A percentile compares a stretch with the other conserved stretches of the same genome.
Conservation (phyloP, 1,140 invertebrate genomes). For the Ceratosolen solmsi region DNA sequence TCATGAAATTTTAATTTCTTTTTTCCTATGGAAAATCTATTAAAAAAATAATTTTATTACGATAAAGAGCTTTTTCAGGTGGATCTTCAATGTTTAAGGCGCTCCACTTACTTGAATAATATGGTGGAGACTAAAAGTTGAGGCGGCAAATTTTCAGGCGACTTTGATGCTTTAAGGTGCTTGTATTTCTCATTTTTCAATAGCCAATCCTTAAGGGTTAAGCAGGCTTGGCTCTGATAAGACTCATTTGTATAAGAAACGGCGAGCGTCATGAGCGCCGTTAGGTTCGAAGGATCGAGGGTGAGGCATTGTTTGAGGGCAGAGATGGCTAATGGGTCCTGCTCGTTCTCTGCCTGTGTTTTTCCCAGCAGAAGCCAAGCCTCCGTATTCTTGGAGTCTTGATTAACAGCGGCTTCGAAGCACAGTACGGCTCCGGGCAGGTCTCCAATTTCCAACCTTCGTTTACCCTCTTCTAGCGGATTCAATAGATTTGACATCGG, state of each 20-base stretch:
- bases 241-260: slow-evolving; percentile 97
- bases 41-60: too few species aligned
- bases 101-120: slow-evolving; percentile 63
- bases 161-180: slow-evolving; percentile 76
- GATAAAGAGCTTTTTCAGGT: too few species aligned
- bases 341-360: slow-evolving; percentile 93
- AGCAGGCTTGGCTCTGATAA: slow-evolving; percentile 82
- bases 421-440: slow-evolving; percentile 95
- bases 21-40: too few species aligned
- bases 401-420: slow-evolving; percentile 95
- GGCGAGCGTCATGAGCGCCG: slow-evolving; percentile 91
- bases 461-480: slow-evolving; percentile 89
- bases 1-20: too few species aligned
- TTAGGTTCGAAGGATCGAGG: slow-evolving; percentile 86
- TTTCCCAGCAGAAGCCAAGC: slow-evolving; percentile 89
- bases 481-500: slow-evolving; percentile 87
- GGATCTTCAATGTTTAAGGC: too few species aligned
- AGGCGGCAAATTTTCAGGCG: slow-evolving; percentile 21
- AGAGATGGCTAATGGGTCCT: slow-evolving; percentile 90
- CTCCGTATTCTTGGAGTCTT: slow-evolving; percentile 85
- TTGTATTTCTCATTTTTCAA: slow-evolving; percentile 87
- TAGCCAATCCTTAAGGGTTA: slow-evolving; percentile 88
- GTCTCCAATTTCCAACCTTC: slow-evolving; percentile 88
- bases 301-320: slow-evolving; percentile 90
- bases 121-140: slow-evolving; percentile 64